Evolutionary conservation across 2,797 vertebrate species (phyloP).

Genomic region (Leptatherina wallacei): DNA sequence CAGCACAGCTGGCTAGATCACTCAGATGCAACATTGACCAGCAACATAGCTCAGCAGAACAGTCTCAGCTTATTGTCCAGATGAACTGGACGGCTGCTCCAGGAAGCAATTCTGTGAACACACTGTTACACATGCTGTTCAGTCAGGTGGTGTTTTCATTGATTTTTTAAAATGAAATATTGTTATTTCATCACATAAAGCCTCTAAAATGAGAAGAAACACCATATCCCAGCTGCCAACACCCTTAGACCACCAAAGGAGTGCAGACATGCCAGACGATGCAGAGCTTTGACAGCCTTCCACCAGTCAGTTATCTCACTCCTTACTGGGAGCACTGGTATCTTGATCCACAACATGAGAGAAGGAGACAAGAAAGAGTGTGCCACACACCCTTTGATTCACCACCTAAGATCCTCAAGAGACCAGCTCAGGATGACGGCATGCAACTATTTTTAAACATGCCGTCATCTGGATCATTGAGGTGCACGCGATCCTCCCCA

Average conservation of each 20-base stretch:
- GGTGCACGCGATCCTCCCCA: conserved; percentile 18
- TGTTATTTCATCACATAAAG: background rate
- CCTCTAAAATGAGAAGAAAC: background rate
- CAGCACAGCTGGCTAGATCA: too few relatives aligned
- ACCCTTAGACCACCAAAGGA: conserved; percentile 34
- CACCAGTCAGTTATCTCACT: conserved; percentile 48
- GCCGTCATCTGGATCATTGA: conserved; percentile 66
- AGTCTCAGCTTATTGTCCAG: background rate
- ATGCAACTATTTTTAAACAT: conserved; percentile 80
- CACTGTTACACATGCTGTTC: background rate
- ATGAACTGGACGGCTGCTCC: background rate
- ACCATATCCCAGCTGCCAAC: conserved; percentile 7
- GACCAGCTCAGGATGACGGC: conserved; percentile 65
- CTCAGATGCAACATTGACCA: too few relatives aligned
- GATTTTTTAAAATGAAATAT: background rate
- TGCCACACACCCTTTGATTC: conserved; percentile 30
- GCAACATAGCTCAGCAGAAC: background rate
- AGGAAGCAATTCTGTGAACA: background rate
- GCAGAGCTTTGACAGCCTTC: conserved; percentile 47
- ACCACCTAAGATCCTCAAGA: conserved; percentile 41
- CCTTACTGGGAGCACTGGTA: conserved; percentile 64
- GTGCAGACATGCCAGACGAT: conserved; percentile 22
- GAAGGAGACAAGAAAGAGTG: conserved; percentile 18
- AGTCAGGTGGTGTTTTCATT: background rate
- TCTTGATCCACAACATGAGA: conserved; percentile 62